phyloP scores from a whole-genome alignment of 1,140 invertebrate species.

The Bicyclus anynana region DNA sequence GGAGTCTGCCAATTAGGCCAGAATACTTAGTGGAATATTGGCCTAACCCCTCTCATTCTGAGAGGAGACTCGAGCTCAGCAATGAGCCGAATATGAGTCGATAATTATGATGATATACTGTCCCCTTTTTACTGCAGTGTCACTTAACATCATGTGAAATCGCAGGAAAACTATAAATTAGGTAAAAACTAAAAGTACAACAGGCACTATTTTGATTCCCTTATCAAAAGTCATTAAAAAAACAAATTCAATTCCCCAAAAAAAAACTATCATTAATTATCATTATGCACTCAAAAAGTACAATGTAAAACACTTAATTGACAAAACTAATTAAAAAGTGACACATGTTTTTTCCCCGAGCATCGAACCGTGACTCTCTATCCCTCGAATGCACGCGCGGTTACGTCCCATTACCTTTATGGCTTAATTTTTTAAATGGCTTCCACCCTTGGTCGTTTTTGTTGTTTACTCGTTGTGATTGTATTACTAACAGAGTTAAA shows the following conservation, averaged over 20 bases:
- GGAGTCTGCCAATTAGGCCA: no score
- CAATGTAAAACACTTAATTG: not conserved
- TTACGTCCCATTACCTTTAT: not conserved
- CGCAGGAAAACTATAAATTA: no score
- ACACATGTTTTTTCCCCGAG: not conserved
- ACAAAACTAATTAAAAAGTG: slow-evolving; percentile 1
- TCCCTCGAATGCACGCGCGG: not conserved
- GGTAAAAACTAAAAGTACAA: no score
- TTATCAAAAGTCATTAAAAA: not conserved
- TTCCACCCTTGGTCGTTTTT: not conserved
- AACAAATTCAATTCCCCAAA: not conserved
- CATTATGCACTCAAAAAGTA: not conserved
- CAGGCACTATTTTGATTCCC: no score
- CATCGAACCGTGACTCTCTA: not conserved
- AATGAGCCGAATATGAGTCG: no score
- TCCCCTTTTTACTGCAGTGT: no score
- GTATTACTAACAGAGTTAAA: no score
- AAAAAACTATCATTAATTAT: not conserved
- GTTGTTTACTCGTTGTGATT: not conserved
- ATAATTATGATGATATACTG: no score
- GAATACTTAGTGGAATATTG: no score
- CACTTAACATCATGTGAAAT: no score
- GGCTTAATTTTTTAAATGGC: not conserved
- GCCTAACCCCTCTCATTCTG: no score
- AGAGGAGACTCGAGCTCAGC: no score